A percentile compares a stretch with the other conserved stretches of the same genome.
Evolutionary conservation across 2,113 vertebrate genomes (phyloP).

Genomic region (Alligator sinensis): DNA sequence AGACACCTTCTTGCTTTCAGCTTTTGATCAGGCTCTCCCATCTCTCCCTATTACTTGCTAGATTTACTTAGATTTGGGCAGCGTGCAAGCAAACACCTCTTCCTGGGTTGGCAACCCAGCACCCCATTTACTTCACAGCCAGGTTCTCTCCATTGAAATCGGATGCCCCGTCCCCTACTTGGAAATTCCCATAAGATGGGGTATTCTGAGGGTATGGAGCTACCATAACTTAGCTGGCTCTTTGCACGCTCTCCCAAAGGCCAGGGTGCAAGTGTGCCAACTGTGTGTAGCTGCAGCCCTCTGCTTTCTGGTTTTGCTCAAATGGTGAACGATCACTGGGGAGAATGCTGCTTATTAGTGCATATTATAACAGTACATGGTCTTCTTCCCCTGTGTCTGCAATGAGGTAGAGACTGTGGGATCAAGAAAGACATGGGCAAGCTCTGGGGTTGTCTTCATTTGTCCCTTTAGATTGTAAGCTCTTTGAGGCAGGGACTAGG

Average conservation of each 20-base stretch:
- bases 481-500: background rate
- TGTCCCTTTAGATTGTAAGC: background rate
- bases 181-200: background rate
- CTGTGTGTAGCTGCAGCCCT: background rate
- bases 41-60: no score
- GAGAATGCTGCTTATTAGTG: background rate
- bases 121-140: background rate
- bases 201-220: background rate
- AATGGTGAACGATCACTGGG: fast-evolving
- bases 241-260: background rate
- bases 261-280: background rate
- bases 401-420: background rate
- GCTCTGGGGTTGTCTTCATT: background rate
- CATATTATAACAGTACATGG: fast-evolving
- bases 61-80: background rate
- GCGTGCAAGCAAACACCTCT: background rate
- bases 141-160: background rate
- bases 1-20: no score
- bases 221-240: background rate
- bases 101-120: background rate
- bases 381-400: background rate
- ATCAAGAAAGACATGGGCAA: fast-evolving
- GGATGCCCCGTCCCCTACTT: background rate
- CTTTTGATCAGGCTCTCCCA: no score
- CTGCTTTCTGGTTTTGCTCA: background rate